A percentile compares a stretch with the other conserved stretches of the same genome.
These are phyloP conservation scores for Coluber constrictor DNA, from an alignment of 2,797 vertebrate genomes.

Conservation along the genomic window DNA sequence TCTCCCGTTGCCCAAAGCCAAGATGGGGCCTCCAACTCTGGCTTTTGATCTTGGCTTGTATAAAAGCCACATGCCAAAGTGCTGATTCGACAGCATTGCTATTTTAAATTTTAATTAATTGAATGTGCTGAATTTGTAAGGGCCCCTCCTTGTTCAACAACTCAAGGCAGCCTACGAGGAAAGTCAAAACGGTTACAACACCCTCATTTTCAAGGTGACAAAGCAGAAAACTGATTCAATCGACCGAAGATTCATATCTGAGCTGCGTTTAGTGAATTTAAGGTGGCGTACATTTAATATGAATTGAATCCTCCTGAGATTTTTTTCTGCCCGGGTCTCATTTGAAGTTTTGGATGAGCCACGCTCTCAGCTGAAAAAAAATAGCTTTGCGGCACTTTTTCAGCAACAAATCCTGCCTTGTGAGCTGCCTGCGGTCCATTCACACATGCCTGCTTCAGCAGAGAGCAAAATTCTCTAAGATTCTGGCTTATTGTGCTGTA, in stretches of 20 bases:
- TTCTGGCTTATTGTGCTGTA: neutral
- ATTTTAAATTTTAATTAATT: neutral
- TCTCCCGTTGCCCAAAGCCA: neutral
- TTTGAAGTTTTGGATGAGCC: neutral
- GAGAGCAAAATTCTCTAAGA: neutral
- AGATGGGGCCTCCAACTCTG: neutral
- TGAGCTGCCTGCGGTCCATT: neutral
- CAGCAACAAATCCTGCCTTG: neutral
- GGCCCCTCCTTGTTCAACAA: neutral
- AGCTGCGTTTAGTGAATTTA: neutral
- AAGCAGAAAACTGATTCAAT: neutral
- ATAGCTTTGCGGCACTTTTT: neutral
- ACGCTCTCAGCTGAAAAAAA: neutral
- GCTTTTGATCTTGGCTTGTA: neutral
- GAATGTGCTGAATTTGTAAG: neutral
- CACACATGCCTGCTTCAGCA: neutral
- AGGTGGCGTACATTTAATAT: neutral
- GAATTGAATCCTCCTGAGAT: neutral
- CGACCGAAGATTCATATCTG: neutral
- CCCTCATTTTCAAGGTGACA: neutral
- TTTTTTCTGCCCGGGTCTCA: neutral
- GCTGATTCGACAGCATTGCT: neutral
- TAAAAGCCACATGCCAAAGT: neutral
- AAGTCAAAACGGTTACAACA: neutral
- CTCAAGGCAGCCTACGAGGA: neutral